Evolutionary conservation across 2,888 invertebrate species (phyloP).

Genomic region (Leptinotarsa tumamoca): DNA sequence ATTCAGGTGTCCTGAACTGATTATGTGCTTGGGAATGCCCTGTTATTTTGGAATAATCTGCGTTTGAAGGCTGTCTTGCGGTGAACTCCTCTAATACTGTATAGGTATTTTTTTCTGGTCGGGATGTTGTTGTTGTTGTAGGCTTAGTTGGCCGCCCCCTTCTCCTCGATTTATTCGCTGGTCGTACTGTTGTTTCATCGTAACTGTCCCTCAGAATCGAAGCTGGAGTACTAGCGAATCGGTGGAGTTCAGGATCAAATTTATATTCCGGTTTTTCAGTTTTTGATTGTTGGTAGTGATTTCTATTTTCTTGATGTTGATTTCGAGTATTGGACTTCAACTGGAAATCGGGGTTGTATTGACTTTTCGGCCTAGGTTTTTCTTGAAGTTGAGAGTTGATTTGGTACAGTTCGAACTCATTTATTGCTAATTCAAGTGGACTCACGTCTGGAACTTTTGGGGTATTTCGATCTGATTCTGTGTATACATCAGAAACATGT

Average conservation of each 20-base stretch:
- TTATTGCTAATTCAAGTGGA: conserved; percentile 53
- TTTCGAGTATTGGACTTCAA: conserved; percentile 14
- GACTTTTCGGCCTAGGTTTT: conserved; percentile 37
- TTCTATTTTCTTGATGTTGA: conserved; percentile 14
- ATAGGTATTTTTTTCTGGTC: conserved; percentile 53
- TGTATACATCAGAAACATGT: neutral
- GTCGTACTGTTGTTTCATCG: conserved; percentile 43
- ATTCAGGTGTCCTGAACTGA: conserved; percentile 42
- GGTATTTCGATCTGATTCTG: conserved; percentile 15
- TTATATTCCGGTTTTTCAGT: conserved; percentile 33
- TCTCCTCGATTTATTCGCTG: conserved; percentile 41
- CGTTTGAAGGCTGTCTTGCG: conserved; percentile 40
- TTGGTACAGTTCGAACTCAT: conserved; percentile 57
- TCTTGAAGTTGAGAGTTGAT: conserved; percentile 52
- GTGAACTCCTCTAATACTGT: conserved; percentile 61
- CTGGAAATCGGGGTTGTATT: conserved; percentile 33
- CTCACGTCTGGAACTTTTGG: conserved; percentile 41
- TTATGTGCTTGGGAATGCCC: conserved; percentile 32
- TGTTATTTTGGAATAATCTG: conserved; percentile 25
- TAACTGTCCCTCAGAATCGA: conserved; percentile 45
- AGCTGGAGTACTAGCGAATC: conserved; percentile 47
- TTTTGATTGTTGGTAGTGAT: conserved; percentile 14
- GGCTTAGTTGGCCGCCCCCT: conserved; percentile 48
- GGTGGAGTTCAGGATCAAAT: conserved; percentile 41
- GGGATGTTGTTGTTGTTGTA: conserved; percentile 45